Evolutionary conservation across 2,888 invertebrate species (phyloP).

Genomic region (Diogma glabrata): DNA sequence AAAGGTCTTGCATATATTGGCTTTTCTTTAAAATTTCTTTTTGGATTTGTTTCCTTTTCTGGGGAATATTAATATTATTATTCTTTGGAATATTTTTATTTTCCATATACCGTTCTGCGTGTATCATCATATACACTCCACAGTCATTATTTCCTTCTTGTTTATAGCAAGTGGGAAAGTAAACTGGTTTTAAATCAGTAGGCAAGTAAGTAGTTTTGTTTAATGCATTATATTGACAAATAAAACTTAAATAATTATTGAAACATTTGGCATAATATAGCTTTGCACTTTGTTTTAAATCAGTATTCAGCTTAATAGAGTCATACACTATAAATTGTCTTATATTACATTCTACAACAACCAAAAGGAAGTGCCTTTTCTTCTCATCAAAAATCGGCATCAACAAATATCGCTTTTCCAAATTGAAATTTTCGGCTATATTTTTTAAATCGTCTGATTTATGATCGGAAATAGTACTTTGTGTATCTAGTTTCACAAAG

Average conservation of each 20-base stretch:
- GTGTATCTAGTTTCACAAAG: no score
- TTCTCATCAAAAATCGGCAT: neutral
- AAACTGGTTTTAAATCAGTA: neutral
- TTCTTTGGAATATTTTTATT: neutral
- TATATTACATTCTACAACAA: no score
- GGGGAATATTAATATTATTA: neutral
- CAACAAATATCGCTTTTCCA: neutral
- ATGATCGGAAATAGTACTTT: no score
- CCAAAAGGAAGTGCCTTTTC: no score
- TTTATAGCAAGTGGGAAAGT: neutral
- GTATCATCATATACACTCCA: neutral
- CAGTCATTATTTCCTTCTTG: neutral
- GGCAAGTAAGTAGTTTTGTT: neutral
- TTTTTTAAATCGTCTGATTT: neutral
- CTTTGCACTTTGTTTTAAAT: no score
- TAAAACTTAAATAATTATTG: no score
- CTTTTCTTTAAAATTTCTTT: neutral
- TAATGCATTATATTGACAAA: neutral
- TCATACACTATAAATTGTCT: no score
- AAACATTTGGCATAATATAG: no score
- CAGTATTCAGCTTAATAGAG: no score
- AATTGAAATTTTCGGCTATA: neutral
- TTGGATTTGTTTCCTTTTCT: neutral
- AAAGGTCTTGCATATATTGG: no score
- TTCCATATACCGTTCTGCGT: neutral